phyloP scores from a whole-genome alignment of 2,113 vertebrate species.

The Istiophorus platypterus region DNA sequence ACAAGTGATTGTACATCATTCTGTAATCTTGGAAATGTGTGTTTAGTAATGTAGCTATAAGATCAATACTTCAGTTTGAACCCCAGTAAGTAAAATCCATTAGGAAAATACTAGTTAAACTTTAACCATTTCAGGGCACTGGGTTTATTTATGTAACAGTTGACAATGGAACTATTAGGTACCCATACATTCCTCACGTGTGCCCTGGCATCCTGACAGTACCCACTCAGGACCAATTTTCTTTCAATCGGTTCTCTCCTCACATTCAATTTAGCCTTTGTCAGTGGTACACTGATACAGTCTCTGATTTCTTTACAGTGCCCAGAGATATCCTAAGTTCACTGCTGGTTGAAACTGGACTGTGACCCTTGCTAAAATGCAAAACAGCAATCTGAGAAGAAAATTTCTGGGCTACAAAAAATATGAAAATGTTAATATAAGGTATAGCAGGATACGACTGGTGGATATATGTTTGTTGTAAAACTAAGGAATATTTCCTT shows the following conservation, averaged over 20 bases:
- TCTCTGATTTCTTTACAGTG: background rate
- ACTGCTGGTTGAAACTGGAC: background rate
- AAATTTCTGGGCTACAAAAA: background rate
- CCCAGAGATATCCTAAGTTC: background rate
- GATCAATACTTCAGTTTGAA: background rate
- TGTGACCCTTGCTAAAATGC: background rate
- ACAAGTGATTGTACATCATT: background rate
- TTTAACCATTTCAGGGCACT: slow-evolving; percentile 31
- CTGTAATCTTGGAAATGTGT: background rate
- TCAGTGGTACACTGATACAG: no score
- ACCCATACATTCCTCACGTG: slow-evolving; percentile 35
- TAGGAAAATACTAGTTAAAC: slow-evolving; percentile 37
- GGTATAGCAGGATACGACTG: background rate
- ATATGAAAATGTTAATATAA: background rate
- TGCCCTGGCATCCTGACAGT: background rate
- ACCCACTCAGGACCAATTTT: background rate
- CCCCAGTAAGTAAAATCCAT: background rate
- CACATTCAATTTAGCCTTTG: background rate
- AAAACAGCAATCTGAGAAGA: background rate
- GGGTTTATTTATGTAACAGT: slow-evolving; percentile 21
- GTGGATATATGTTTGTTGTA: background rate
- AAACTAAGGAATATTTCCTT: no score
- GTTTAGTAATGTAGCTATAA: background rate
- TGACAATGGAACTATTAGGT: slow-evolving; percentile 10
- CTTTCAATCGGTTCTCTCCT: background rate